Evolutionary conservation across 2,797 vertebrate genomes (phyloP), one percentile per base, ranked within the genome.

Genomic region (Muscicapa comitata): DNA sequence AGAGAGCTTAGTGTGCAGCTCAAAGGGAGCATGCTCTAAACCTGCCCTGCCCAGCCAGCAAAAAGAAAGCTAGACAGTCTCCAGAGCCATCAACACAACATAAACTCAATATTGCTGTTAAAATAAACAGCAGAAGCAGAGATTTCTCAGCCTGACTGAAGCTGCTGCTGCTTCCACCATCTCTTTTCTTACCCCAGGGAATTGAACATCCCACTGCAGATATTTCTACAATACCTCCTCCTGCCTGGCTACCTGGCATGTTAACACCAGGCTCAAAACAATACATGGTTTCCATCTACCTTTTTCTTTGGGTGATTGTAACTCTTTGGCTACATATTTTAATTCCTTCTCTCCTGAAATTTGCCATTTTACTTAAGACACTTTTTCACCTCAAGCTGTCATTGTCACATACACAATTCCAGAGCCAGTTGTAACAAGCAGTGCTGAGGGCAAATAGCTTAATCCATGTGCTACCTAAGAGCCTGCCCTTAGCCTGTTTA

Each of bases 61-160:
- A 73, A 78, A 91, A 74, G 45, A 86, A 76, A 93, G 48, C 20
- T 42, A 81, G 31, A 33, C 38, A 47, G 40, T 59, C 59, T 85
- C 70, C 67, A 90, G 76, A 92, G 63, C 77, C 80, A 88, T 50
- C 83, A 90, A 68, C 40, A 81, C 63, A 90, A 71, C 40, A 70
- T 47, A 93, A 88, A 51, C 37, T 84, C 66, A 71, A 58, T 84
- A 75, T 21, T 90, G 55, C 45, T 88, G 19, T 70, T 88, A 54
- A 90, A 84, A 84, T 48, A 93, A 87, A 77, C 50, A 81, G 65
- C 17, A 78, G 73, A 94, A 71, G 40, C 26, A 61, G 83, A 91
- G 42, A 72, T 90, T 95, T 83, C 70, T 79, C 8, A 1, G 53
- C n/a, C 66, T 86, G 82, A 65, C 78, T 95, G 79, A 87, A 93